phyloP scores from a whole-genome alignment of 2,113 vertebrate species.

The Carlito syrichta region DNA sequence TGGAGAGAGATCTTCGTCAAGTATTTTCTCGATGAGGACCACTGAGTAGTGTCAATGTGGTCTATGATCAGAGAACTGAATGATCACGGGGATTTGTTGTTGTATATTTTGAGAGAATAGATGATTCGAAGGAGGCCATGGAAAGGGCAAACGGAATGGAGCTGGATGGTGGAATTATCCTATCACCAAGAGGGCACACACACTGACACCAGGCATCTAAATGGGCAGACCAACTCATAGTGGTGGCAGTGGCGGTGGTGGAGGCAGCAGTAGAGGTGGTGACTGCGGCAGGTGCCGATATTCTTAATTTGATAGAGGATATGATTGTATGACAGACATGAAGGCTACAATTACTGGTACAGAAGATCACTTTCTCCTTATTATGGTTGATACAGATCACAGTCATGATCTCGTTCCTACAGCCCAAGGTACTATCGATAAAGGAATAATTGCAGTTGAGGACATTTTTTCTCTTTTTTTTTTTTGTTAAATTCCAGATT shows the following conservation, averaged over 20 bases:
- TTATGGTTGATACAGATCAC: slow-evolving; percentile 92
- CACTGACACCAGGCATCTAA: slow-evolving; percentile 94
- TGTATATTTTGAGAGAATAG: slow-evolving; percentile 93
- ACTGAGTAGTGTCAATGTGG: slow-evolving; percentile 92
- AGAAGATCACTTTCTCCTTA: slow-evolving; percentile 94
- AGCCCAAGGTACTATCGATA: slow-evolving; percentile 89
- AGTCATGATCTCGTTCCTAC: slow-evolving; percentile 92
- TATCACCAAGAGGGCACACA: slow-evolving; percentile 94
- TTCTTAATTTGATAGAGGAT: slow-evolving; percentile 89
- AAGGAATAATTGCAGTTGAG: slow-evolving; percentile 67
- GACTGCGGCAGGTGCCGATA: slow-evolving; percentile 87
- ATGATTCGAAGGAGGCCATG: slow-evolving; percentile 96
- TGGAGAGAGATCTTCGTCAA: slow-evolving; percentile 93
- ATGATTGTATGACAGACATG: slow-evolving; percentile 93
- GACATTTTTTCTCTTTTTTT: slow-evolving; percentile 25
- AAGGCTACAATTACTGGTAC: slow-evolving; percentile 91
- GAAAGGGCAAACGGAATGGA: slow-evolving; percentile 95
- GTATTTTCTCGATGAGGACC: slow-evolving; percentile 94
- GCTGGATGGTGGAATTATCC: slow-evolving; percentile 93
- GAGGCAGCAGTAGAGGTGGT: slow-evolving; percentile 78
- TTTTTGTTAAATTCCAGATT: slow-evolving; percentile 76
- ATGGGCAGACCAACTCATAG: slow-evolving; percentile 93
- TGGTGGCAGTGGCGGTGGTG: slow-evolving; percentile 82
- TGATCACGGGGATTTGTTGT: slow-evolving; percentile 94
- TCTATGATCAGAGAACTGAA: slow-evolving; percentile 94